These are phyloP conservation scores for Volucella inanis DNA, from an alignment of 2,888 invertebrate species.

Conservation along the genomic window DNA sequence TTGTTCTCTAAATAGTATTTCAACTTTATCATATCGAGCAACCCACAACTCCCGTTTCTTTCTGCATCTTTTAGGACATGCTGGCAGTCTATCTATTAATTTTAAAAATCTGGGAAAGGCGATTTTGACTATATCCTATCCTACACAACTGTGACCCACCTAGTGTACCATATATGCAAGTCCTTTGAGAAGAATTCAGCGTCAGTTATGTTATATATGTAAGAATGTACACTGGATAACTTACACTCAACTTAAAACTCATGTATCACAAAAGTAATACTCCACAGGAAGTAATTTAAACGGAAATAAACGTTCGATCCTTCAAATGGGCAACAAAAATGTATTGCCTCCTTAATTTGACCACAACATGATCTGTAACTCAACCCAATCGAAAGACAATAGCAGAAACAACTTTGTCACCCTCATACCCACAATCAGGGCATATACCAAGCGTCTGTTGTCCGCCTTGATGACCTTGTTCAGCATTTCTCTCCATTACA, in stretches of 20 bases:
- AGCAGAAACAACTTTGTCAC: constrained; percentile 22
- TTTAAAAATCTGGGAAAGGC: too few species aligned
- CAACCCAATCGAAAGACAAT: constrained; percentile 32
- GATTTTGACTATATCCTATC: too few species aligned
- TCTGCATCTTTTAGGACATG: too few species aligned
- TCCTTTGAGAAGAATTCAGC: too few species aligned
- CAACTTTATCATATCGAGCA: too few species aligned
- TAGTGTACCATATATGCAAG: too few species aligned
- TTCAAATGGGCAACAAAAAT: background rate
- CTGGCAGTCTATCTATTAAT: too few species aligned
- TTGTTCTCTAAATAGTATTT: too few species aligned
- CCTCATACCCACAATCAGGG: constrained; percentile 57
- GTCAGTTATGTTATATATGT: too few species aligned
- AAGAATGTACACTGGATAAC: too few species aligned
- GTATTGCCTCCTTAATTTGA: constrained; percentile 6
- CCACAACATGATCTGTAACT: constrained; percentile 39
- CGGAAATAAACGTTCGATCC: constrained; percentile 10
- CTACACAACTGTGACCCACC: too few species aligned
- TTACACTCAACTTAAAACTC: background rate
- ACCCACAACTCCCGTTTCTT: too few species aligned
- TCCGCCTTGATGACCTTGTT: constrained; percentile 55
- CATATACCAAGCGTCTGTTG: constrained; percentile 1
- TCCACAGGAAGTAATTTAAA: background rate
- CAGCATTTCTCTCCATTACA: constrained; percentile 40
- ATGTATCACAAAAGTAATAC: background rate